Evolutionary conservation across 2,888 invertebrate species (phyloP).

Genomic region (Ctena decussata): DNA sequence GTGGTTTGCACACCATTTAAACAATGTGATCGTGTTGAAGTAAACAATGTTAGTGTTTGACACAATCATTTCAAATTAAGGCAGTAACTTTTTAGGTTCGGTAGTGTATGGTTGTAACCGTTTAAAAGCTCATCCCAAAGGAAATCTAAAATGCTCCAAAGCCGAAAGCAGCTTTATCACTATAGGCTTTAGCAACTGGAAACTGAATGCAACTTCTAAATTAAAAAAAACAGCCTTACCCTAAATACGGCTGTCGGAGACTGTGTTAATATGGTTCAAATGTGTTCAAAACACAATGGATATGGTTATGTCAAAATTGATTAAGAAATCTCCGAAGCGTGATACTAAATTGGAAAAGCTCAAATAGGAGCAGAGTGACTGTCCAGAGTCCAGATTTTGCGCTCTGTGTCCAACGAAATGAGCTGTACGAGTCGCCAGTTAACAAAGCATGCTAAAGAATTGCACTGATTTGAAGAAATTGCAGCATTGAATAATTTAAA

Average conservation of each 20-base stretch:
- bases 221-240: conserved; percentile 37
- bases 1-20: too few species aligned
- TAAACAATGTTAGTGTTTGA: too few species aligned
- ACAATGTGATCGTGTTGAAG: too few species aligned
- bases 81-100: too few species aligned
- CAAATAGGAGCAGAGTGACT: conserved; percentile 42
- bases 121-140: too few species aligned
- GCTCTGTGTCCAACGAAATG: conserved; percentile 48
- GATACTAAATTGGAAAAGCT: conserved; percentile 47
- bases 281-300: conserved; percentile 48
- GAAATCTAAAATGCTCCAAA: too few species aligned
- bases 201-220: too few species aligned
- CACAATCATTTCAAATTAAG: too few species aligned
- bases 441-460: conserved; percentile 18
- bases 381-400: conserved; percentile 58
- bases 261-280: conserved; percentile 37
- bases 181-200: too few species aligned
- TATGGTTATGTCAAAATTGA: conserved; percentile 52
- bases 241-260: conserved; percentile 53
- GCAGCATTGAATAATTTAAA: neutral
- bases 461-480: neutral
- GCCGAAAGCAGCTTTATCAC: too few species aligned
- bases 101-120: too few species aligned
- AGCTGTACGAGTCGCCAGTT: conserved; percentile 38
- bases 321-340: conserved; percentile 58